Conservation (phyloP, 2,113 vertebrate species). For the Pseudorasbora parva region DNA sequence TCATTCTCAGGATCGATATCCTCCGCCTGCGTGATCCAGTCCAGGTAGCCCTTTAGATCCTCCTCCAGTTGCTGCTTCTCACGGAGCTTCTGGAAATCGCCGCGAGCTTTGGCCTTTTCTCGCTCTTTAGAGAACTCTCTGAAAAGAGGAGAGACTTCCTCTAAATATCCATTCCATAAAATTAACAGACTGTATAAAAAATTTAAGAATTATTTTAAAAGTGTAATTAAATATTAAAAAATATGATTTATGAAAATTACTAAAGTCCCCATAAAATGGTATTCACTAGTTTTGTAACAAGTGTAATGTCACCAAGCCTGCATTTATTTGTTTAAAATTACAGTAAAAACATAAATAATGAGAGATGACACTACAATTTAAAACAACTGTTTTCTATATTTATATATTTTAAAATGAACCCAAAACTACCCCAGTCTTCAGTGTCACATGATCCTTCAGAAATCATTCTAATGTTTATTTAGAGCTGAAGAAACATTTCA, state of each 20-base stretch:
- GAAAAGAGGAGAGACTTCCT: constrained; percentile 39
- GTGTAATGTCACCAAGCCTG: not conserved
- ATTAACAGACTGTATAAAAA: not conserved
- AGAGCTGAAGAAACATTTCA: too few relatives aligned
- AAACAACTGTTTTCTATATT: too few relatives aligned
- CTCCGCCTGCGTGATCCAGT: constrained; percentile 99
- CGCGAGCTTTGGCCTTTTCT: constrained; percentile 96
- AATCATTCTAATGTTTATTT: too few relatives aligned
- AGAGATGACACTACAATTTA: not conserved
- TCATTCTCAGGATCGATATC: constrained; percentile 99
- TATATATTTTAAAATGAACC: too few relatives aligned
- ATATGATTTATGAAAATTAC: not conserved
- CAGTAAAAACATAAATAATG: not conserved
- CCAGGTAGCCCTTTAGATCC: constrained; percentile 96
- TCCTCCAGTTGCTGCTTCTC: constrained; percentile 98
- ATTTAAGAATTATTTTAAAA: not conserved
- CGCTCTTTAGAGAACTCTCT: constrained; percentile 99
- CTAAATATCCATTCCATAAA: not conserved
- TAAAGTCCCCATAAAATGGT: too few relatives aligned
- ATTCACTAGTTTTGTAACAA: too few relatives aligned
- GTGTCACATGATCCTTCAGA: too few relatives aligned
- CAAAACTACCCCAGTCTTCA: too few relatives aligned
- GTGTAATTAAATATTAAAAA: not conserved
- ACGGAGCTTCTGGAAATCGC: constrained; percentile 95
- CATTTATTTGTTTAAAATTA: not conserved